Evolutionary conservation across 2,113 vertebrate genomes (phyloP).

Genomic region (Columba janthina): DNA sequence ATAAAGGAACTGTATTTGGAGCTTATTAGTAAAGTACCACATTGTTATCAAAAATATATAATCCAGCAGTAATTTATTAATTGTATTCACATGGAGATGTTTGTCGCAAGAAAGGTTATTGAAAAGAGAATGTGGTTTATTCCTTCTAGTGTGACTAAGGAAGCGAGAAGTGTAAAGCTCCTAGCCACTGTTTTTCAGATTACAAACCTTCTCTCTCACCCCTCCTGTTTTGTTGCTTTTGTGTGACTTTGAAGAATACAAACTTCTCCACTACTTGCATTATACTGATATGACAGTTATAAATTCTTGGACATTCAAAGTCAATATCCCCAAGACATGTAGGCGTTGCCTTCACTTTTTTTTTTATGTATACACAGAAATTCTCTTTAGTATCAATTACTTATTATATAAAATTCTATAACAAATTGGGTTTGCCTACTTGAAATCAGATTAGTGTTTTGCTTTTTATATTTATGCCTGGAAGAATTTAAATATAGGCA

Average conservation of each 20-base stretch:
- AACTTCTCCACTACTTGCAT: background rate
- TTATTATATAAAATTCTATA: background rate
- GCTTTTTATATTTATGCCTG: background rate
- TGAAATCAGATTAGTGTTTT: background rate
- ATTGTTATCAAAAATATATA: background rate
- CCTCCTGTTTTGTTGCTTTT: background rate
- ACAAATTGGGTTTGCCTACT: background rate
- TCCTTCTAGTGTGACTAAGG: background rate
- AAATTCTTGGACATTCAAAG: background rate
- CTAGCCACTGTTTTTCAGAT: background rate
- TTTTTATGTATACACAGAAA: background rate
- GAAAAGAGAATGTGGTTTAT: background rate
- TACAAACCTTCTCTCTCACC: background rate
- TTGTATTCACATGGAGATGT: background rate
- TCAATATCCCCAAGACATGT: background rate
- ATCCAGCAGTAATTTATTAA: background rate
- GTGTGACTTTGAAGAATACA: background rate
- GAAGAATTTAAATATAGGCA: background rate
- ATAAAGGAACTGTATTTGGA: background rate
- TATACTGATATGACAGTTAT: background rate
- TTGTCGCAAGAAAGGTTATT: background rate
- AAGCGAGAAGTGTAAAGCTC: background rate
- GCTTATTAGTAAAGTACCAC: background rate
- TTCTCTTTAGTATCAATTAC: background rate
- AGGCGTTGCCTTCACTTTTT: background rate